phyloP scores from a whole-genome alignment of 2,888 invertebrate species.

The Pedicia rivosa region DNA sequence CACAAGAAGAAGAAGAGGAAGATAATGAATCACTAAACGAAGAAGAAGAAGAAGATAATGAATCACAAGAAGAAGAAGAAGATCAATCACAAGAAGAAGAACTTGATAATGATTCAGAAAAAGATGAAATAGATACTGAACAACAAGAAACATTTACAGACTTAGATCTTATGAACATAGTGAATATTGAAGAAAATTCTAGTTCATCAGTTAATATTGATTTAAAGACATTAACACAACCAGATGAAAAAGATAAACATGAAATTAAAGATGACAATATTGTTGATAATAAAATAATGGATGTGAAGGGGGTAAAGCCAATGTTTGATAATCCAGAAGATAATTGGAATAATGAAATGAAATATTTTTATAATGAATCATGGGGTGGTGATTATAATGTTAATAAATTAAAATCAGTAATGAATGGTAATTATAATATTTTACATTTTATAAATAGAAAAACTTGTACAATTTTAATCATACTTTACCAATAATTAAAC shows the following conservation, averaged over 20 bases:
- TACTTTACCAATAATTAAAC: no score
- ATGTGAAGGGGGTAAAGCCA: neutral
- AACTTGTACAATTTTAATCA: no score
- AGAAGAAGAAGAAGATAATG: neutral
- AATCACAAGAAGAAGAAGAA: constrained; percentile 4
- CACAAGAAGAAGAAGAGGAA: constrained; percentile 12
- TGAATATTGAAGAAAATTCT: no score
- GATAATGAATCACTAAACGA: constrained; percentile 15
- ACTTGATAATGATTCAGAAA: neutral
- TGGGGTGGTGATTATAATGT: constrained; percentile 48
- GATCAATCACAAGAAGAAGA: neutral
- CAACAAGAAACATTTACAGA: no score
- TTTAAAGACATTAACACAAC: no score
- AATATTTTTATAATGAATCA: constrained; percentile 46
- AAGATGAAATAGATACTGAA: constrained; percentile 9
- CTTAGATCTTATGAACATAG: constrained; percentile 8
- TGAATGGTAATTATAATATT: constrained; percentile 39
- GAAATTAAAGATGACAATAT: neutral
- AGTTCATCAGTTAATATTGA: no score
- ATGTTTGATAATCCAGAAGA: constrained; percentile 13
- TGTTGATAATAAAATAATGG: neutral
- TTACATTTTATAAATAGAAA: neutral
- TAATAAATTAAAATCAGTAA: constrained; percentile 37
- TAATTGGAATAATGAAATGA: constrained; percentile 37
- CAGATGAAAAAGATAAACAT: no score